These are phyloP conservation scores for Ceyx cyanopectus DNA, from an alignment of 2,113 vertebrate genomes.

Conservation along the genomic window DNA sequence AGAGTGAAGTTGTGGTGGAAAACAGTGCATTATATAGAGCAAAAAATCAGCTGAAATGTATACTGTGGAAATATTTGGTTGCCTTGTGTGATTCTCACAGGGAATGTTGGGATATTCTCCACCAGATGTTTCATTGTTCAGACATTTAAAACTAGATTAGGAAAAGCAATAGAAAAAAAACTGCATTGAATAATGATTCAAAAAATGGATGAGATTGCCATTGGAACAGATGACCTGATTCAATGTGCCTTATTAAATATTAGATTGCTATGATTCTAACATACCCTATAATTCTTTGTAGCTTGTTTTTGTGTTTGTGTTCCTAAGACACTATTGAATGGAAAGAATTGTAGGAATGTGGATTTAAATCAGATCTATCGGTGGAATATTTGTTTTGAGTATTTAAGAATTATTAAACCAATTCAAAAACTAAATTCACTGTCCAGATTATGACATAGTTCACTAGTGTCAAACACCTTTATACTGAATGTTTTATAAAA, in stretches of 20 bases:
- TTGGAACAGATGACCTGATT: background rate
- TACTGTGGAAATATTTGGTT: background rate
- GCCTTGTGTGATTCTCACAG: background rate
- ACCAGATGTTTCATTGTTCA: conserved; percentile 21
- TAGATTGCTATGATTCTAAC: background rate
- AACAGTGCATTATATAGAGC: background rate
- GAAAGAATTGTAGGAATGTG: background rate
- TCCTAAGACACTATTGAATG: background rate
- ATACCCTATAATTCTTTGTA: background rate
- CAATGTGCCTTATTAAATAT: conserved; percentile 1
- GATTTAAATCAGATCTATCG: background rate
- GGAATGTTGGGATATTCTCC: conserved; percentile 8
- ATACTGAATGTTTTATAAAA: background rate
- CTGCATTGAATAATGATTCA: background rate
- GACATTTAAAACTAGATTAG: conserved; percentile 15
- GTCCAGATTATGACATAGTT: background rate
- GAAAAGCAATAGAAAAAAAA: background rate
- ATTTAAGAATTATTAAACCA: background rate
- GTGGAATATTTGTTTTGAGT: background rate
- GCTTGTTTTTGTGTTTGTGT: background rate
- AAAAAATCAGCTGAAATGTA: background rate
- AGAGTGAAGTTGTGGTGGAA: background rate
- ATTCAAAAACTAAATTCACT: background rate
- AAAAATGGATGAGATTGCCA: background rate
- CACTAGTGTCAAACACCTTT: background rate